phyloP scores from a whole-genome alignment of 2,888 invertebrate species.

The Pyrrhopygopsis socrates region DNA sequence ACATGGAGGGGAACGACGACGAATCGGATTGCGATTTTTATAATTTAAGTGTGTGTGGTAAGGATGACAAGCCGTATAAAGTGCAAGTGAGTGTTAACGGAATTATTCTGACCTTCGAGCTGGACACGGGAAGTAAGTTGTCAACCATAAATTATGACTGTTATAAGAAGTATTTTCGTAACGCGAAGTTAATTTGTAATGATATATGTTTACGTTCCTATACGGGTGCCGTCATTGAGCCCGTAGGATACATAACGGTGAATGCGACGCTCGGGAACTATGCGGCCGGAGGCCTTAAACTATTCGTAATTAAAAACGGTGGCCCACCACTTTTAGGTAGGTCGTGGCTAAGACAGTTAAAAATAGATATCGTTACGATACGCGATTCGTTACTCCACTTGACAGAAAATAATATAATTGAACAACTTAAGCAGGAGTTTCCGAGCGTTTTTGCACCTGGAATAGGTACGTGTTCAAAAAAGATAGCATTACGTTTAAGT shows the following conservation, averaged over 20 bases:
- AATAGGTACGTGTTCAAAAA: conserved; percentile 59
- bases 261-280: conserved; percentile 23
- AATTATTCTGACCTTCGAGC: conserved; percentile 10
- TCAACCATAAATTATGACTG: conserved; percentile 39
- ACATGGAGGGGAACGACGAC: conserved; percentile 41
- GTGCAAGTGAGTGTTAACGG: conserved; percentile 23
- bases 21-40: conserved; percentile 53
- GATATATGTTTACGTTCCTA: conserved; percentile 33
- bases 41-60: conserved; percentile 34
- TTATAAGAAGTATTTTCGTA: conserved; percentile 19
- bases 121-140: conserved; percentile 53
- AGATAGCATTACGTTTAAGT: conserved; percentile 46
- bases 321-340: conserved; percentile 38
- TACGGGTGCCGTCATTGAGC: conserved; percentile 51
- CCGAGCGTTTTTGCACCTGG: conserved; percentile 56
- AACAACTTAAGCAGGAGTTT: conserved; percentile 41
- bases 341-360: conserved; percentile 28
- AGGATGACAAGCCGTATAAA: conserved; percentile 43
- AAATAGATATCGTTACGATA: conserved; percentile 19
- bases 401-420: conserved; percentile 6
- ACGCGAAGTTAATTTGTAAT: conserved; percentile 2
- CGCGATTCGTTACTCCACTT: background rate
- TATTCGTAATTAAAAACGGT: conserved; percentile 49
- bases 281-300: background rate
- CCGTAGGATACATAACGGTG: conserved; percentile 41